phyloP scores from a whole-genome alignment of 2,113 vertebrate species.

The Sterrhoptilus dennistouni region DNA sequence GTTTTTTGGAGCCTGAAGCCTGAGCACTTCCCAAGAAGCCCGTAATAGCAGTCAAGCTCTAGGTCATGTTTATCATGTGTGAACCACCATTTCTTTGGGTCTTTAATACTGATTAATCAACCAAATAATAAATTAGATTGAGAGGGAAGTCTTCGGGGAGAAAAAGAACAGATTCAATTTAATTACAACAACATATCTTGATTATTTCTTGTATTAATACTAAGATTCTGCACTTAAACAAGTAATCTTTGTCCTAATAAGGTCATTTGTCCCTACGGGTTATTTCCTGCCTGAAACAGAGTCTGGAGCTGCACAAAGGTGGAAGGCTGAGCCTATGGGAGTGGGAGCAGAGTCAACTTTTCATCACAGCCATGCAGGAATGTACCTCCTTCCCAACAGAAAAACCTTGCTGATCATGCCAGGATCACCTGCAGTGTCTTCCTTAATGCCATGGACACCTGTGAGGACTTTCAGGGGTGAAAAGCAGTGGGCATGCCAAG shows the following conservation, averaged over 20 bases:
- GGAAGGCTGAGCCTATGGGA: not conserved
- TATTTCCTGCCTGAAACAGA: not conserved
- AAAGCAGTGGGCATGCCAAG: not conserved
- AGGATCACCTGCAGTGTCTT: not conserved
- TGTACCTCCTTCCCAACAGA: not conserved
- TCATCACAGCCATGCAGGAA: not conserved
- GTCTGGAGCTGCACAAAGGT: not conserved
- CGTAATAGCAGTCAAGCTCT: not conserved
- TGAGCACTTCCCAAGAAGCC: not conserved
- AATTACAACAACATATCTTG: not conserved
- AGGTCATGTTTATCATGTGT: not conserved
- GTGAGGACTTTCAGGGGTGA: rapidly evolving
- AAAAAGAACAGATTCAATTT: not conserved
- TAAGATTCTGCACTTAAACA: not conserved
- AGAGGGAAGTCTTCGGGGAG: not conserved
- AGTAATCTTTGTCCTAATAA: constrained; percentile 20
- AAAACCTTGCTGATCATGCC: not conserved
- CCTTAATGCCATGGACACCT: not conserved
- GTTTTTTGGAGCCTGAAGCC: not conserved
- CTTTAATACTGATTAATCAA: not conserved
- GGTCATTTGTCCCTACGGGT: not conserved
- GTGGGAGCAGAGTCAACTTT: not conserved
- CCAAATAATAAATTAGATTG: constrained; percentile 9
- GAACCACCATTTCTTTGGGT: not conserved
- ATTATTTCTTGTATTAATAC: not conserved